phyloP scores from a whole-genome alignment of 2,888 invertebrate genomes.

The Phania funesta region DNA sequence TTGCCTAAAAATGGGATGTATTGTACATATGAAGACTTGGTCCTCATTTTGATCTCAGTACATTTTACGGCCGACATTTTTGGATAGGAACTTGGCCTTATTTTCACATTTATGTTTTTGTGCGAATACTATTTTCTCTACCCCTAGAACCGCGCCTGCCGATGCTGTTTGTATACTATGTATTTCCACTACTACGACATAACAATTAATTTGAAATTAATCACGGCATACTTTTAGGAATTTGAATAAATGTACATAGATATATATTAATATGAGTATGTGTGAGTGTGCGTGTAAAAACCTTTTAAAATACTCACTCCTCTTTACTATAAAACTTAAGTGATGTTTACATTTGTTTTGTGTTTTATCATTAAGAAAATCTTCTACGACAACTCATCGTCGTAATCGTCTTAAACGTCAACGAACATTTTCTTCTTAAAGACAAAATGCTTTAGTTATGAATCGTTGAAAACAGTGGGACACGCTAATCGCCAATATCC shows the following conservation, averaged over 20 bases:
- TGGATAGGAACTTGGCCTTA: no score
- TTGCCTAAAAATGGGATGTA: no score
- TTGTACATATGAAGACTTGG: no score
- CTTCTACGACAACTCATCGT: neutral
- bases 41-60: no score
- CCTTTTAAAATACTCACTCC: slow-evolving; percentile 10
- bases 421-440: slow-evolving; percentile 11
- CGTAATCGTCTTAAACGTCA: slow-evolving; percentile 23
- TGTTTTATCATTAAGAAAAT: slow-evolving; percentile 16
- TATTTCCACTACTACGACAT: slow-evolving; percentile 27
- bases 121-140: no score
- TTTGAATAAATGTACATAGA: no score
- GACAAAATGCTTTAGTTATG: neutral
- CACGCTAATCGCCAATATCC: no score
- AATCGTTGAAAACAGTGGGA: neutral
- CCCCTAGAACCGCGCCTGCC: no score
- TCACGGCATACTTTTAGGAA: slow-evolving; percentile 52
- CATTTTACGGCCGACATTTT: no score
- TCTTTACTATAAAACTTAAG: slow-evolving; percentile 14
- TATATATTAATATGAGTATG: neutral
- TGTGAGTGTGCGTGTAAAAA: neutral
- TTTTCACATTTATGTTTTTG: no score
- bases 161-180: no score
- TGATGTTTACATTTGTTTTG: slow-evolving; percentile 27
- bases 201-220: slow-evolving; percentile 60